These are phyloP conservation scores for Argentina silus DNA, from an alignment of 2,797 vertebrate species.

Conservation along the genomic window DNA sequence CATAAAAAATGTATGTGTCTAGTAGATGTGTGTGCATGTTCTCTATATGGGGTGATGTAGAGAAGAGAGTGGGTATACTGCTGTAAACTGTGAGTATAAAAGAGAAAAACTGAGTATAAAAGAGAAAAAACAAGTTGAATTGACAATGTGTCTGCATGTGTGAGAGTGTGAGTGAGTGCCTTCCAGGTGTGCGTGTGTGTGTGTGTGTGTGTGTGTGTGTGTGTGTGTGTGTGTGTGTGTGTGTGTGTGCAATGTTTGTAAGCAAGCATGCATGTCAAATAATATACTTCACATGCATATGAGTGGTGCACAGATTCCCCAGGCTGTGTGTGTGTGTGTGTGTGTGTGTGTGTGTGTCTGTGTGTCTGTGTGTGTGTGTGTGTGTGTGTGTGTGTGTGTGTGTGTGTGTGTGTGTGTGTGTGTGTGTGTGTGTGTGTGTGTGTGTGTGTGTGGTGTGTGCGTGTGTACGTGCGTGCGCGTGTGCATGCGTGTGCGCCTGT, in stretches of 20 bases:
- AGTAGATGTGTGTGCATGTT: conserved; percentile 14
- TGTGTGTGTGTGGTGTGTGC: conserved; percentile 13
- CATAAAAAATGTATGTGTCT: background rate
- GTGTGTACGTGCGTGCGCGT: conserved; percentile 9
- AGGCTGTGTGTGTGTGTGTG: conserved; percentile 13
- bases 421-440: conserved; percentile 10
- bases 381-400: conserved; percentile 5
- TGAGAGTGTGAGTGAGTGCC: conserved; percentile 6
- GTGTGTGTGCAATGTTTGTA: background rate
- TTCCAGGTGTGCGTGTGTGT: conserved; percentile 7
- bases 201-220: conserved; percentile 2
- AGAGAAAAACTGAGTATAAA: too few relatives aligned
- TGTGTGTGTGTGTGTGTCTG: background rate
- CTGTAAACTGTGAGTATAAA: too few relatives aligned
- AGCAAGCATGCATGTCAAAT: conserved; percentile 5
- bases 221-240: background rate
- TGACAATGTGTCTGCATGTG: background rate
- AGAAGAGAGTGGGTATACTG: conserved; percentile 1
- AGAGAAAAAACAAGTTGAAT: too few relatives aligned
- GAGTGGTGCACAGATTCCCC: conserved; percentile 18
- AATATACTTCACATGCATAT: background rate
- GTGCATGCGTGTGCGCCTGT: conserved; percentile 14
- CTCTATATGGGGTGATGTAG: too few relatives aligned
- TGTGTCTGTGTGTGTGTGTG: conserved; percentile 9
- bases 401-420: conserved; percentile 12